Conservation (phyloP, 2,113 vertebrate genomes). For the Siphamia tubifer region DNA sequence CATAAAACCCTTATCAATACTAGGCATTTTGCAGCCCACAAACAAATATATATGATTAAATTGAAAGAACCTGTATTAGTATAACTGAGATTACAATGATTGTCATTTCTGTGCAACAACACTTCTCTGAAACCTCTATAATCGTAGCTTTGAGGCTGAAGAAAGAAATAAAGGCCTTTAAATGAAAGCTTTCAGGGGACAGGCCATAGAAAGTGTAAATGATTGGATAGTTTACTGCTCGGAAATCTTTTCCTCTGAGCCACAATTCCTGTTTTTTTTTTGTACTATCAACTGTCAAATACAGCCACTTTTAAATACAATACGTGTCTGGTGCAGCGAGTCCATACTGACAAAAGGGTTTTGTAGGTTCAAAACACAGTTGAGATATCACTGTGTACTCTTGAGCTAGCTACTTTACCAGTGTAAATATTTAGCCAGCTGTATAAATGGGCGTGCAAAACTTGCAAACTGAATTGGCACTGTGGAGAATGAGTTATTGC, state of each 20-base stretch:
- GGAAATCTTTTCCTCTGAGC: too few relatives aligned
- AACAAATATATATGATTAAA: too few relatives aligned
- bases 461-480: constrained; percentile 46
- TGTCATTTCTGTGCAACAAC: too few relatives aligned
- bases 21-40: too few relatives aligned
- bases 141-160: background rate
- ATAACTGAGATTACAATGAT: too few relatives aligned
- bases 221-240: too few relatives aligned
- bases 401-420: constrained; percentile 65
- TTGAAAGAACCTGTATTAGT: too few relatives aligned
- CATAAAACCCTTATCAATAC: too few relatives aligned
- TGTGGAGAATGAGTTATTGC: constrained; percentile 23
- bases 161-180: background rate
- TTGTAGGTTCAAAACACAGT: constrained; percentile 55
- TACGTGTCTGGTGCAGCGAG: constrained; percentile 47
- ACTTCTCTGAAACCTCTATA: too few relatives aligned
- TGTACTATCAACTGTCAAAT: too few relatives aligned
- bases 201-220: background rate
- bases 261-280: too few relatives aligned
- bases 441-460: constrained; percentile 67
- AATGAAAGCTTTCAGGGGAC: background rate
- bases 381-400: constrained; percentile 64
- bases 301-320: constrained; percentile 12
- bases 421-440: constrained; percentile 76
- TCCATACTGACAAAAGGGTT: constrained; percentile 52